Conservation (phyloP, 1,140 invertebrate genomes). For the Drosophila eugracilis region DNA sequence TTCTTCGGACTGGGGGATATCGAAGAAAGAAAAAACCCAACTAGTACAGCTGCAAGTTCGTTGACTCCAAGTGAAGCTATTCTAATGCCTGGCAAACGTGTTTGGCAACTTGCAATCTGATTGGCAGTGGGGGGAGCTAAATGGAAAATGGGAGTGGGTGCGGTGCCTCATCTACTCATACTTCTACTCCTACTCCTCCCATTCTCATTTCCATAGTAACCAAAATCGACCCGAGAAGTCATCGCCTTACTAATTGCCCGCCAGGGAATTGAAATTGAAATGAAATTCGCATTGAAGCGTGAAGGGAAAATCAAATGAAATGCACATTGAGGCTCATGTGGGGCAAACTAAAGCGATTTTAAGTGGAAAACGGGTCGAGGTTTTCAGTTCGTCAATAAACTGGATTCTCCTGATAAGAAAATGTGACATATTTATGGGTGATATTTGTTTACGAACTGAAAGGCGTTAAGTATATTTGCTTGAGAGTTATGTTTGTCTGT, state of each 20-base stretch:
- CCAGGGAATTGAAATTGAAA: conserved; percentile 46
- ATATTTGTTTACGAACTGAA: background rate
- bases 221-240: conserved; percentile 14
- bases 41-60: conserved; percentile 48
- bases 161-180: conserved; percentile 9
- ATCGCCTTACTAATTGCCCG: conserved; percentile 44
- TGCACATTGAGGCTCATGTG: conserved; percentile 18
- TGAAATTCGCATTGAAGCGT: conserved; percentile 32
- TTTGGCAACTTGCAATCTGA: conserved; percentile 63
- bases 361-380: conserved; percentile 14
- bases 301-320: conserved; percentile 18
- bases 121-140: conserved; percentile 20
- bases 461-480: background rate
- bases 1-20: conserved; percentile 30
- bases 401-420: conserved; percentile 14
- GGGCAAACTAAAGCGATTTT: conserved; percentile 13
- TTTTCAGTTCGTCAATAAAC: conserved; percentile 4
- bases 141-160: conserved; percentile 12
- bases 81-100: conserved; percentile 78
- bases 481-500: background rate
- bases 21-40: conserved; percentile 22
- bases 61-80: conserved; percentile 60
- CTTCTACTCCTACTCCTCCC: background rate
- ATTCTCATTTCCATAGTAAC: conserved; percentile 1
- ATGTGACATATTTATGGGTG: background rate